These are phyloP conservation scores for Xiphophorus hellerii DNA, from an alignment of 2,113 vertebrate species.

Conservation along the genomic window DNA sequence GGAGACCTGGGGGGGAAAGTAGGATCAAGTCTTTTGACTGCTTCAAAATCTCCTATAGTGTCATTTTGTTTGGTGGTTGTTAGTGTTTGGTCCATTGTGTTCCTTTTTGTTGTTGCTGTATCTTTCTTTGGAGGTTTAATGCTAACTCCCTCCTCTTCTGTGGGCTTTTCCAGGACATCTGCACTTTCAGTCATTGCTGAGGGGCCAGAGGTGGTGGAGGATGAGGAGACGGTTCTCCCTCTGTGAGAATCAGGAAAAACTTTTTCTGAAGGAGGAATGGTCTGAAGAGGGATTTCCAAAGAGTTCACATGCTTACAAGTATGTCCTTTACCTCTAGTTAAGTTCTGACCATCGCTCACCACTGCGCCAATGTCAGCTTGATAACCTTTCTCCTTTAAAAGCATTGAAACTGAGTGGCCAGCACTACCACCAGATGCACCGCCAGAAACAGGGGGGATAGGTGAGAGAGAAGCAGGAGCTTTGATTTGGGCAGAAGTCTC, in stretches of 20 bases:
- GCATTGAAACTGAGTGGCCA: slow-evolving; percentile 81
- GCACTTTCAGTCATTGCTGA: slow-evolving; percentile 24
- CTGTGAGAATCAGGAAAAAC: slow-evolving; percentile 43
- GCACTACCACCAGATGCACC: slow-evolving; percentile 26
- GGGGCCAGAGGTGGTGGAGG: slow-evolving; percentile 42
- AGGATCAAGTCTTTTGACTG: slow-evolving; percentile 67
- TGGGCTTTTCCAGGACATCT: slow-evolving; percentile 34
- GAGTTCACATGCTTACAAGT: slow-evolving; percentile 78
- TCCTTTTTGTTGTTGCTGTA: slow-evolving; percentile 30
- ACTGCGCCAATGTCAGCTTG: slow-evolving; percentile 83
- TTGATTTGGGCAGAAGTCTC: slow-evolving; percentile 21
- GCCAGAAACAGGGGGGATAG: slow-evolving; percentile 6
- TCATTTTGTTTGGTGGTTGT: slow-evolving; percentile 39
- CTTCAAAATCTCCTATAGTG: slow-evolving; percentile 58
- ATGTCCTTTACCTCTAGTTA: slow-evolving; percentile 32
- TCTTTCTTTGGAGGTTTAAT: slow-evolving; percentile 46
- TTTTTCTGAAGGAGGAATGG: slow-evolving; percentile 35
- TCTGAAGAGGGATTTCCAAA: slow-evolving; percentile 80
- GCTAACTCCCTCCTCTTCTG: slow-evolving; percentile 23
- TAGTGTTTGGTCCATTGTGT: slow-evolving; percentile 37
- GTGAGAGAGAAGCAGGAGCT: slow-evolving; percentile 38
- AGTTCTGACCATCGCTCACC: slow-evolving; percentile 65
- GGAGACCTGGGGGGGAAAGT: slow-evolving; percentile 71
- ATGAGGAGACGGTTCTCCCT: slow-evolving; percentile 59
- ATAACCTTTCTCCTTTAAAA: slow-evolving; percentile 83